Percentiles rank a stretch among this genome's conserved stretches.
Evolutionary conservation across 2,797 vertebrate genomes (phyloP).

Genomic region (Sardinella longiceps): DNA sequence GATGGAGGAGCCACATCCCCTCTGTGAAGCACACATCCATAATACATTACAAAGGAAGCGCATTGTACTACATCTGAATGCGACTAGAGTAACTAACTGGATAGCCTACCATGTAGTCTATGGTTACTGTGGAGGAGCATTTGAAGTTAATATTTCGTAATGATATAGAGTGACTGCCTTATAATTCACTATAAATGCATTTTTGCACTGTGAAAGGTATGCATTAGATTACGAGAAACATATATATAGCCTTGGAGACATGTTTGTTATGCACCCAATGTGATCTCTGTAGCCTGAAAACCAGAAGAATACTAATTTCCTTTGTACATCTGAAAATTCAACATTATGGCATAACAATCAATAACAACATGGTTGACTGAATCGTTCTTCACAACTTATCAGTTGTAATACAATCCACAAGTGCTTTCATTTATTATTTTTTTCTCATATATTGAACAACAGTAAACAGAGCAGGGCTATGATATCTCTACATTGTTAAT

Average conservation of each 20-base stretch:
- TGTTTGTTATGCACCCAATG: neutral
- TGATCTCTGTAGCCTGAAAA: neutral
- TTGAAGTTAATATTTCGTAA: neutral
- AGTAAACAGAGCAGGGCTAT: conserved; percentile 22
- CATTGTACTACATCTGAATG: conserved; percentile 17
- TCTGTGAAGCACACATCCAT: neutral
- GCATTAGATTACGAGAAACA: neutral
- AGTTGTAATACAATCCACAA: conserved; percentile 20
- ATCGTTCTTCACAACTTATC: neutral
- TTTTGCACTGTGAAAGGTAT: neutral
- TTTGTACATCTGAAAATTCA: neutral
- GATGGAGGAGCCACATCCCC: neutral
- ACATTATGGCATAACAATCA: conserved; percentile 20
- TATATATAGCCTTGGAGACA: neutral
- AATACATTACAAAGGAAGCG: conserved; percentile 11
- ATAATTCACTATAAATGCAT: neutral
- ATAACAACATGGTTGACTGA: neutral
- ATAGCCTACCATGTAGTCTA: neutral
- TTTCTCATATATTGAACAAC: conserved; percentile 12
- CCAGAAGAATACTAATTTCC: neutral
- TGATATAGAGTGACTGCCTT: neutral
- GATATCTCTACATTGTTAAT: conserved; percentile 25
- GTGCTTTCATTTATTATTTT: conserved; percentile 18
- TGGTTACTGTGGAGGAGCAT: neutral
- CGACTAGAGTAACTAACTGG: neutral